phyloP scores from a whole-genome alignment of 1,140 invertebrate species.

The Leptinotarsa lineolata region DNA sequence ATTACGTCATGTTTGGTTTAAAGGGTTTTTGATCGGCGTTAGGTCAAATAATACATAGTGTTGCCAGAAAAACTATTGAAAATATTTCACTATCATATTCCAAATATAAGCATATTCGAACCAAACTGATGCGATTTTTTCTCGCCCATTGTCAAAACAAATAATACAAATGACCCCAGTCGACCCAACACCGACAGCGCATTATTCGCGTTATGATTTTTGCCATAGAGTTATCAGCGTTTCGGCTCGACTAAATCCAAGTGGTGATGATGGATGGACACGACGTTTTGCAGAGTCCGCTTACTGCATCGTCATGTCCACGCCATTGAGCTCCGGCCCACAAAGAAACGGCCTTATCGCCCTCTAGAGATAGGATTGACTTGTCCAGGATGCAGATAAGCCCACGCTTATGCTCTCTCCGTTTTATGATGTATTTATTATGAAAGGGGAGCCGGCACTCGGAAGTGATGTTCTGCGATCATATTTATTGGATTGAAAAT shows the following conservation, averaged over 20 bases:
- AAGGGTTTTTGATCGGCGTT: no score
- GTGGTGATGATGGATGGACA: constrained; percentile 38
- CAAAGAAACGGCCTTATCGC: constrained; percentile 25
- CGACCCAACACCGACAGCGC: neutral
- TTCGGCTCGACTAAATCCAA: constrained; percentile 39
- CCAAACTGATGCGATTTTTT: no score
- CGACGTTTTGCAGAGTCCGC: constrained; percentile 24
- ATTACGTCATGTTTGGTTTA: no score
- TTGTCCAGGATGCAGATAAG: constrained; percentile 33
- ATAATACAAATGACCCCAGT: no score
- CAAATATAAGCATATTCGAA: no score
- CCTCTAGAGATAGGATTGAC: constrained; percentile 34
- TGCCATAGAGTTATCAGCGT: constrained; percentile 35
- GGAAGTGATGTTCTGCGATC: constrained; percentile 34
- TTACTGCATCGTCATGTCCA: constrained; percentile 39
- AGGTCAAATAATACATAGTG: no score
- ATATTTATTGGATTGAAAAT: constrained; percentile 34
- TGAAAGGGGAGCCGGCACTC: constrained; percentile 31
- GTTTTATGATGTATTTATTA: constrained; percentile 37
- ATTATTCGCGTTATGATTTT: constrained; percentile 20
- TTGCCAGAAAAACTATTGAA: no score
- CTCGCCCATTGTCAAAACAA: no score
- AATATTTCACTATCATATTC: no score
- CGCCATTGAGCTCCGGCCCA: constrained; percentile 33
- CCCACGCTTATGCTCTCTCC: neutral